Evolutionary conservation across 2,113 vertebrate genomes (phyloP), one percentile per base, ranked within the genome.

Genomic region (Neotoma lepida): DNA sequence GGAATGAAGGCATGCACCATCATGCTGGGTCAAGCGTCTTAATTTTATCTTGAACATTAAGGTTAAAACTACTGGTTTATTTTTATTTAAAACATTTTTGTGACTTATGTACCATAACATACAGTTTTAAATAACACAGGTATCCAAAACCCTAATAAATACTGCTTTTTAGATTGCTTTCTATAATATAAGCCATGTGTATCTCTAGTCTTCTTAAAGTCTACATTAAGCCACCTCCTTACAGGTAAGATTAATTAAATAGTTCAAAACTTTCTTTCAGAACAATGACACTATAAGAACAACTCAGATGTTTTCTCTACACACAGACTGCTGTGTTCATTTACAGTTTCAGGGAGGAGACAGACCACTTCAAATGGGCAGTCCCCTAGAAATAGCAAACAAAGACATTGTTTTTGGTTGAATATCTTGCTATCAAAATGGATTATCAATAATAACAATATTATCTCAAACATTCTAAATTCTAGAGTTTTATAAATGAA

Each of bases 391-490:
- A 70, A 61, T 0, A 28, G 44, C 9, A 84, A 39, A 41, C 20
- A 64, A 54, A 92, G 58, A 68, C 6, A 51, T 13, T 9, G 54
- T 26, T 12, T 22, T 9, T 13, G 84, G 10, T 51, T 92, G 46
- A 81, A 44, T 35, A 4, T 56, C 63, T 74, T 68, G 51, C 17
- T 76, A 68, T 87, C 35, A 77, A 94, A 89, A 76, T 44, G 0
- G 17, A 51, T 73, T 66, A 49, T 24, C 4, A 26, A 61, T 35
- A 85, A 73, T 56, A 80, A 71, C 13, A 82, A 20, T 87, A 54
- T 56, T 46, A 41, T 54, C 81, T 94, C 54, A 51, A 92, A 70
- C 68, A 88, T n/a, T 64, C 41, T 78, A 63, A 92, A 73, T 54
- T 76, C 73, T 41, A 68, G 18, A 68, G 58, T 70, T 90, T 71